Conservation (phyloP, 92 coral and sea anemone genomes). For the Epizoanthus rinbou region DNA sequence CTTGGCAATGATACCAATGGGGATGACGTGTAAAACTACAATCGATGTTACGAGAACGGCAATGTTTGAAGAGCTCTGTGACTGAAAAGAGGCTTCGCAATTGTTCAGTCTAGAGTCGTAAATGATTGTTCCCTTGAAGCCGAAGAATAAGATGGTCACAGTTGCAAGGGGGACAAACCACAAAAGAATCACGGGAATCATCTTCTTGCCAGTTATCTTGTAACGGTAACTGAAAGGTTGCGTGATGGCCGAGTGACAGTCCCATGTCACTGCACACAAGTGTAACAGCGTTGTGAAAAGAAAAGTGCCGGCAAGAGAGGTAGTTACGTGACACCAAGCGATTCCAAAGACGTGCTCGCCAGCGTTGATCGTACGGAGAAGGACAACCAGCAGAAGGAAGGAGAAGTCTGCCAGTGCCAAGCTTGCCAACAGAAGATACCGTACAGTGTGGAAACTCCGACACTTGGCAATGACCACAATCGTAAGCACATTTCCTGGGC, state of each 20-base stretch:
- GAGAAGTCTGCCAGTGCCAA: no score
- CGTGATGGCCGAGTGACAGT: not conserved
- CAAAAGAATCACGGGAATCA: not conserved
- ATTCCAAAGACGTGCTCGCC: not conserved
- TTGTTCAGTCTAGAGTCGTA: not conserved
- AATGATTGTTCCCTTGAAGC: not conserved
- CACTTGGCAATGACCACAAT: no score
- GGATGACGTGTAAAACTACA: no score
- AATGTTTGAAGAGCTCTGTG: no score
- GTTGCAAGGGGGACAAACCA: not conserved
- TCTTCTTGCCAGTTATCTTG: not conserved
- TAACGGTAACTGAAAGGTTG: not conserved
- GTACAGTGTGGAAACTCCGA: no score
- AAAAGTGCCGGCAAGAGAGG: not conserved
- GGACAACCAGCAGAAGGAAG: no score
- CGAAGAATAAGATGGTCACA: not conserved
- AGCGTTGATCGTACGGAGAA: no score
- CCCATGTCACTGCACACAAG: conserved; percentile 9
- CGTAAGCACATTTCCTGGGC: no score
- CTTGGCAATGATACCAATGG: no score
- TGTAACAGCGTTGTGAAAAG: not conserved
- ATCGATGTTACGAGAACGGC: no score
- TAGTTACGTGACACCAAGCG: not conserved
- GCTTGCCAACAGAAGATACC: no score
- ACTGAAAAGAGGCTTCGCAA: not conserved